Evolutionary conservation across 2,797 vertebrate species (phyloP).

Genomic region (Gadopsis bispinosus): DNA sequence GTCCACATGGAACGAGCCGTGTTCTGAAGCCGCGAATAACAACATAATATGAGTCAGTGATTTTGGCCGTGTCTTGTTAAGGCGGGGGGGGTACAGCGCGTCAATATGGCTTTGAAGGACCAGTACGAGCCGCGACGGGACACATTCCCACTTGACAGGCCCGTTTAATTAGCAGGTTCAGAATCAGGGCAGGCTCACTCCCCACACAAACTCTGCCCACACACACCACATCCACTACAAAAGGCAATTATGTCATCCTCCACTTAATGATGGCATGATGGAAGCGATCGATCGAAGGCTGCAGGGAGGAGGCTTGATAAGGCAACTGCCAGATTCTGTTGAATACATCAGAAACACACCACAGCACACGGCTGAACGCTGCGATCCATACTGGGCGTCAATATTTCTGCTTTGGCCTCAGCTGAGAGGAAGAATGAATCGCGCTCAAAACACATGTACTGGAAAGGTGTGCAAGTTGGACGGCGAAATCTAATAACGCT

Average conservation of each 20-base stretch:
- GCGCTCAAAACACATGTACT: slow-evolving; percentile 57
- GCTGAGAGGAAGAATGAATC: slow-evolving; percentile 56
- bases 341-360: slow-evolving; percentile 67
- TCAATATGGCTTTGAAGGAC: slow-evolving; percentile 53
- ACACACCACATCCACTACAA: slow-evolving; percentile 53
- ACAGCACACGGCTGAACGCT: slow-evolving; percentile 42
- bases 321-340: slow-evolving; percentile 67
- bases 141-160: slow-evolving; percentile 60
- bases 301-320: slow-evolving; percentile 61
- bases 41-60: slow-evolving; percentile 55
- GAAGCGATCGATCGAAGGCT: slow-evolving; percentile 70
- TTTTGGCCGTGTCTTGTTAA: slow-evolving; percentile 47
- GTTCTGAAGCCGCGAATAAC: slow-evolving; percentile 55
- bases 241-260: slow-evolving; percentile 76
- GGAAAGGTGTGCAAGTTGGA: slow-evolving; percentile 44
- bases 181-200: slow-evolving; percentile 55
- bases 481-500: slow-evolving; percentile 54
- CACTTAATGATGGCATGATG: slow-evolving; percentile 73
- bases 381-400: slow-evolving; percentile 69
- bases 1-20: slow-evolving; percentile 39
- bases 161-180: slow-evolving; percentile 74
- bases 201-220: slow-evolving; percentile 8
- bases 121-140: slow-evolving; percentile 35
- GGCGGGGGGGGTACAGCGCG: neutral
- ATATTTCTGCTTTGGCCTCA: slow-evolving; percentile 64